Base-by-base conservation (phyloP, 2,797 vertebrate genomes). In the Eleutherodactylus coqui region DNA sequence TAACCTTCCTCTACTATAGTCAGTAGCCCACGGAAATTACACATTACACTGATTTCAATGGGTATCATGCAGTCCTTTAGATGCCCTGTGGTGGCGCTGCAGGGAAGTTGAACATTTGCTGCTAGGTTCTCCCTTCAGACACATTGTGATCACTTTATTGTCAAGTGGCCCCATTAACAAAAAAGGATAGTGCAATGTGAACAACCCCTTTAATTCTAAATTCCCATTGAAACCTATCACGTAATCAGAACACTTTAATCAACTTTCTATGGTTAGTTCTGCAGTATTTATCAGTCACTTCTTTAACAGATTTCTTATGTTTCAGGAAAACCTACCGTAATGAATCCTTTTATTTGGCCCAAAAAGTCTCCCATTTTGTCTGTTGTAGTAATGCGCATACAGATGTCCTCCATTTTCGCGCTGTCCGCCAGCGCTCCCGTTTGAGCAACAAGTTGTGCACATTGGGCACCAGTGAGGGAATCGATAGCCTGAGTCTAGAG, bases 331-430 rank as follows among this genome's bases (percentile, higher is more conserved):
- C 85, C 72, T 89, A 91, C 91, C 87, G 29, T 1, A 80, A 87
- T 84, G 10, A 60, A 0, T 2, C 0, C 0, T 3, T 91, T 91
- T n/a, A 90, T 45, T 0, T 83, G 19, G 10, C 43, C 58, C 41
- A 89, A 86, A 86, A 91, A 91, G 32, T 27, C 43, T 2, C 51
- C 13, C 2, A 89, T 43, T 58, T 89, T 82, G 32, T 29, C 14
- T 13, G 45, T 17, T 0, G 79, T 55, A 21, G 8, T 4, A 27
- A 91, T 27, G 13, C 62, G 72, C 1, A 51, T 60, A 78, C 84
- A 64, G 41, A 90, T 75, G 19, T 29, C 7, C 5, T 29, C 14
- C 0, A 88, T 0, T 0, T n/a, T 7, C 3, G 10, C 14, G 34
- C 84, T 55, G 29, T 77, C 55, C 0, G 10, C 58, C 49, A 91